Base-by-base conservation (phyloP, 2,797 vertebrate species). In the Amniataba percoides region DNA sequence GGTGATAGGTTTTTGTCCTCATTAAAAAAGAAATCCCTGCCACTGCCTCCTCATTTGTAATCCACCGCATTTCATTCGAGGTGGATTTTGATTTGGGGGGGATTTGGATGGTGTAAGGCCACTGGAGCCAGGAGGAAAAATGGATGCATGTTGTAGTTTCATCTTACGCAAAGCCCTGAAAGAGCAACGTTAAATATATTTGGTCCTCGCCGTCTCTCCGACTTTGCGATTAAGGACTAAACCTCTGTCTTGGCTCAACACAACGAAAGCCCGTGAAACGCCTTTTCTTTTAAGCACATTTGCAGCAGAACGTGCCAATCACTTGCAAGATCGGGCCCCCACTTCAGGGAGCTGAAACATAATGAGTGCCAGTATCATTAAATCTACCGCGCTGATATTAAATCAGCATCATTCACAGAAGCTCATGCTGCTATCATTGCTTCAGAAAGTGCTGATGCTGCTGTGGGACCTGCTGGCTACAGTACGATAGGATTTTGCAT, bases 1-100 rank as follows among this genome's bases (percentile, higher is more conserved):
- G 93, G 92, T 85, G 92, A 94, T 93, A 90, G 89, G 89, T 89
- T 95, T 94, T 93, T 92, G 94, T 95, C 93, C 94, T 95, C 94
- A 95, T 95, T 95, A 95, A 94, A 95, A 91, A 85, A 93, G 92
- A 95, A 94, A 93, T 90, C 92, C 89, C 84, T 88, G 92, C 90
- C 90, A 88, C 91, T 73, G 90, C 88, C 76, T 89, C 84, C 88
- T 94, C 89, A 93, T 95, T 95, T 93, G 93, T 94, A 95, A 94
- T 94, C 93, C 42, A 52, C 80, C 11, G 56, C 87, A 81, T 91
- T 90, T 90, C 92, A 80, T 87, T 89, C 43, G 62, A 84, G 87
- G 74, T 90, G 86, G 91, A 90, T 91, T 93, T 90, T 87, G 90
- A 93, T 92, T 89, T 78, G 81, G 88, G 87, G 88, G 87, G 87